Evolutionary conservation across 2,113 vertebrate species (phyloP), one percentile per base, ranked within the genome.

Genomic region (Calidris pugnax): DNA sequence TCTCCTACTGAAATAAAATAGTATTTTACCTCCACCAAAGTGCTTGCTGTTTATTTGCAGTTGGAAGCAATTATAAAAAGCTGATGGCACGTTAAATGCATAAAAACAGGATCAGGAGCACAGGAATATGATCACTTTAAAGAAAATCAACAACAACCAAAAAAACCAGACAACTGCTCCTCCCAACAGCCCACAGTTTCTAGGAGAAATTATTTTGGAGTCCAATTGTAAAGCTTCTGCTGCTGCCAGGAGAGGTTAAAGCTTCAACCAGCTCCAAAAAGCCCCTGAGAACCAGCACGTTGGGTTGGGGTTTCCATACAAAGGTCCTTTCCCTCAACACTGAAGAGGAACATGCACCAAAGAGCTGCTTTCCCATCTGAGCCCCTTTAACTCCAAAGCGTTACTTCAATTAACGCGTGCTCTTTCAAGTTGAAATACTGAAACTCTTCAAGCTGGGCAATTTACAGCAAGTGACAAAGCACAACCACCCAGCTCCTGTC

Each of bases 1-100:
- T 43, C 90, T 95, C 85, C 85, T 41, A 45, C 91, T 66, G 92
- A 93, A 97, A 94, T 78, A 93, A 89, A 95, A 81, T 23, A 43
- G 67, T 27, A 28, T 85, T 88, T 86, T 85, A 86, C 95, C 93
- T 89, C 89, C 69, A 64, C 73, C 57, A 22, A 56, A 91, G 84
- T 3, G 0, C 73, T 72, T 3, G 11, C 51, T 94, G 69, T 9
- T 81, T 89, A 41, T 37, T 78, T 95, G 41, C 73, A 59, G 43
- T 51, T 43, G 68, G 81, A 96, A 95, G 91, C 91, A 89, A 89
- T 91, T 75, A 89, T 18, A 83, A 87, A 75, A 78, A 84, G 68
- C 86, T 74, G 91, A 75, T 37, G 66, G 66, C 2, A 32, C 6
- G 1, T 71, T 63, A 82, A 91, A 82, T 26, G 73, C 26, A 18